These are phyloP conservation scores for Nilaparvata lugens DNA, from an alignment of 1,140 invertebrate genomes.

Conservation along the genomic window DNA sequence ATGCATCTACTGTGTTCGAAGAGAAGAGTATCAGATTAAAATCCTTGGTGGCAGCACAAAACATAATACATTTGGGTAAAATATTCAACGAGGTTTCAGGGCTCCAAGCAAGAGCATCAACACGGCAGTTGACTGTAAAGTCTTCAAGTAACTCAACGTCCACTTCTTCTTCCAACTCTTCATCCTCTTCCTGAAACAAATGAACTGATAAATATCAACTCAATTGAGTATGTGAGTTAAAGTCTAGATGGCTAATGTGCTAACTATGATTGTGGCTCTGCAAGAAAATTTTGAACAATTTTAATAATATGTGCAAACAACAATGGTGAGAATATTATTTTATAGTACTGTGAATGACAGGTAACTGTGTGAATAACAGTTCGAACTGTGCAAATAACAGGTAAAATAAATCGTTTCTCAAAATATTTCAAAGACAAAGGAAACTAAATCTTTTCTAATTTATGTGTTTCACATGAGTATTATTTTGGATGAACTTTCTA, in stretches of 20 bases:
- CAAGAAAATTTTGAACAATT: not conserved
- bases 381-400: no score
- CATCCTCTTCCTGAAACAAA: slow-evolving; percentile 24
- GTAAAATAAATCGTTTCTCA: no score
- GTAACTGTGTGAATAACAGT: not conserved
- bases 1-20: slow-evolving; percentile 43
- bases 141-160: slow-evolving; percentile 31
- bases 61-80: slow-evolving; percentile 47
- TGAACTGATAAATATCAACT: not conserved
- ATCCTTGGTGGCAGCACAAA: slow-evolving; percentile 46
- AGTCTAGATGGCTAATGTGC: not conserved
- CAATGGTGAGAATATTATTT: not conserved
- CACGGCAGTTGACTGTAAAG: slow-evolving; percentile 42
- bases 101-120: slow-evolving; percentile 46
- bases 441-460: no score
- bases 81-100: slow-evolving; percentile 49
- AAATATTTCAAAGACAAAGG: no score
- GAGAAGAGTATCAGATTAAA: slow-evolving; percentile 43
- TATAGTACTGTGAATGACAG: not conserved
- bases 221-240: not conserved
- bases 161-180: slow-evolving; percentile 22
- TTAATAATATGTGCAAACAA: not conserved
- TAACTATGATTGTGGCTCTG: no score
- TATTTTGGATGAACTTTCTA: no score
- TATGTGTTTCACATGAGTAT: no score